Percentiles rank a stretch among this genome's conserved stretches.
These are phyloP conservation scores for Psilopogon haemacephalus DNA, from an alignment of 2,113 vertebrate genomes.

Conservation along the genomic window DNA sequence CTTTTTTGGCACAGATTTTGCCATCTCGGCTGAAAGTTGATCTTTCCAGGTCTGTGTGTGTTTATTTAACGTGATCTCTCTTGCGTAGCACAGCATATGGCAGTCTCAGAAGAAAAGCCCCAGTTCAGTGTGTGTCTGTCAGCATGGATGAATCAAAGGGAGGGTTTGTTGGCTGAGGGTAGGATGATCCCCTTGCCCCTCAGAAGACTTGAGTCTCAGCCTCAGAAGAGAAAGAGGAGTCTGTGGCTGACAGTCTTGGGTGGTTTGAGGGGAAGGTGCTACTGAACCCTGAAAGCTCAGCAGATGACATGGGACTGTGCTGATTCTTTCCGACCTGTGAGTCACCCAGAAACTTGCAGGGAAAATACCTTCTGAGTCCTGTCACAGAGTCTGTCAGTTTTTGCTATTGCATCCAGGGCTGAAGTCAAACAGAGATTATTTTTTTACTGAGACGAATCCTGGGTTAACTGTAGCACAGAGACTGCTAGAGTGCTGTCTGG, in stretches of 20 bases:
- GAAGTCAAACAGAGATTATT: background rate
- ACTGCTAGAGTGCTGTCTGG: background rate
- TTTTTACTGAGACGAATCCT: background rate
- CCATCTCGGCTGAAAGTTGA: background rate
- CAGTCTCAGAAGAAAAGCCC: background rate
- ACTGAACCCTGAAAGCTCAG: background rate
- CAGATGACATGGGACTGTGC: background rate
- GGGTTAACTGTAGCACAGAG: background rate
- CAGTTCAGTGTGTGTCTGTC: background rate
- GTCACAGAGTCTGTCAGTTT: background rate
- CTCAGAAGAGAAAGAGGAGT: background rate
- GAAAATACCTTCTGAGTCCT: background rate
- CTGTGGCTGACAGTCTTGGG: background rate
- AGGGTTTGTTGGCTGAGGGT: background rate
- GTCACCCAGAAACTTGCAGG: background rate
- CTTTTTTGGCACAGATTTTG: background rate
- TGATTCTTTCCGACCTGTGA: background rate
- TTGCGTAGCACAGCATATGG: background rate
- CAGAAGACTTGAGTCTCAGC: background rate
- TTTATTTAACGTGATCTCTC: background rate
- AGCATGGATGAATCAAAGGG: background rate
- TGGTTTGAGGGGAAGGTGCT: background rate
- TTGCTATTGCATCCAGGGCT: background rate
- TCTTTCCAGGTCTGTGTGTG: background rate
- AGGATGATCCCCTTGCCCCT: background rate